A percentile compares a stretch with the other conserved stretches of the same genome.
Evolutionary conservation across 2,113 vertebrate species (phyloP).

Genomic region (Neodon shergylaensis): DNA sequence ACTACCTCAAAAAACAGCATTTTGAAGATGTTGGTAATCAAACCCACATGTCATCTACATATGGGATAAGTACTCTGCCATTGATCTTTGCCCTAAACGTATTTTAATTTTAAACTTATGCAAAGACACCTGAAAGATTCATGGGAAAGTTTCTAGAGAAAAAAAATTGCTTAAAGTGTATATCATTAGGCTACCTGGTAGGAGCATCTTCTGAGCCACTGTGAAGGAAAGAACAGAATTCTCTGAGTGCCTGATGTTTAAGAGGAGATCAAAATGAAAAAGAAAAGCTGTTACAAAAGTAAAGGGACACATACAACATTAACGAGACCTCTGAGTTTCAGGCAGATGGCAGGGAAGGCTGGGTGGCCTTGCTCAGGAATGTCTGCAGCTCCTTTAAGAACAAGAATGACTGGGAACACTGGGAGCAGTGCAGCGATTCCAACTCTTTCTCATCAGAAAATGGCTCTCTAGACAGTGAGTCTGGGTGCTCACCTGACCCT

Average conservation of each 20-base stretch:
- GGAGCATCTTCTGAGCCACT: background rate
- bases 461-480: background rate
- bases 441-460: accelerated
- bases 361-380: background rate
- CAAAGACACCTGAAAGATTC: background rate
- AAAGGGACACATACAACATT: background rate
- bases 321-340: background rate
- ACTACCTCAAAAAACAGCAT: background rate
- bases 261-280: background rate
- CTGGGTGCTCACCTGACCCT: background rate
- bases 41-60: background rate
- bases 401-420: accelerated
- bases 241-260: background rate
- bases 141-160: background rate
- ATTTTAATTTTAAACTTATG: background rate
- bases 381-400: accelerated
- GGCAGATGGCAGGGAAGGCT: no score
- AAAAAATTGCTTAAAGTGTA: background rate
- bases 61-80: background rate
- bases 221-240: background rate
- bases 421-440: background rate
- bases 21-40: background rate
- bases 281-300: background rate
- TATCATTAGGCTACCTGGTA: background rate
- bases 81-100: no score